phyloP scores from a whole-genome alignment of 2,888 invertebrate genomes.

The Argyresthia goedartella region DNA sequence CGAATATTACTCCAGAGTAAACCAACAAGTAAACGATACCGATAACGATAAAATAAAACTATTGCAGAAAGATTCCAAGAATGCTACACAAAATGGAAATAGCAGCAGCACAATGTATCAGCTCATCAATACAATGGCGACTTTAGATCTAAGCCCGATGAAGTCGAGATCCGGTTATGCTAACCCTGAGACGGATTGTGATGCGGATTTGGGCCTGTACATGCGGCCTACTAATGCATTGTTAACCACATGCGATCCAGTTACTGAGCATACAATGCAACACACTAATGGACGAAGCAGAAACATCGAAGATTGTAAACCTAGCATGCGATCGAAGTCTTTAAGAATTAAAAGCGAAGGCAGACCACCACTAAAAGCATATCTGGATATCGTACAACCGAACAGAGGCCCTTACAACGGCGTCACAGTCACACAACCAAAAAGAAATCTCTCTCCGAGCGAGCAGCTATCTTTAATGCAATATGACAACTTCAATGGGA shows the following conservation, averaged over 20 bases:
- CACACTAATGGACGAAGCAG: slow-evolving; percentile 46
- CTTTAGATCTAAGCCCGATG: slow-evolving; percentile 51
- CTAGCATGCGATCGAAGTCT: slow-evolving; percentile 66
- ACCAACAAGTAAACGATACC: slow-evolving; percentile 62
- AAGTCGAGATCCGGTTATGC: slow-evolving; percentile 47
- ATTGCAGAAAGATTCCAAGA: slow-evolving; percentile 37
- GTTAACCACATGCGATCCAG: slow-evolving; percentile 58
- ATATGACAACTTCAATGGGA: slow-evolving; percentile 53
- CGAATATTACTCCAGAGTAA: slow-evolving; percentile 64
- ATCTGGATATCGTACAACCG: slow-evolving; percentile 42
- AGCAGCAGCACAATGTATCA: slow-evolving; percentile 48
- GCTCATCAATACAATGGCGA: slow-evolving; percentile 60
- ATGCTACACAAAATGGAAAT: slow-evolving; percentile 15
- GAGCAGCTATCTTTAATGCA: slow-evolving; percentile 65
- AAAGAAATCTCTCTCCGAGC: slow-evolving; percentile 63
- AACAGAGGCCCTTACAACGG: slow-evolving; percentile 39
- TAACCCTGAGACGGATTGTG: slow-evolving; percentile 40
- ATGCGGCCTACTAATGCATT: slow-evolving; percentile 56
- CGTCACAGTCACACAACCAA: slow-evolving; percentile 66
- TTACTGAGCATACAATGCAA: slow-evolving; percentile 55
- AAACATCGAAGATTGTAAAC: slow-evolving; percentile 51
- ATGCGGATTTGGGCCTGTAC: slow-evolving; percentile 57
- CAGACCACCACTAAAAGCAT: slow-evolving; percentile 51
- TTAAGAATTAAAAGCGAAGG: slow-evolving; percentile 66
- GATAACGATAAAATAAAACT: slow-evolving; percentile 60